Base-by-base conservation (phyloP, 2,888 invertebrate genomes). In the Pandemis cinnamomeana region DNA sequence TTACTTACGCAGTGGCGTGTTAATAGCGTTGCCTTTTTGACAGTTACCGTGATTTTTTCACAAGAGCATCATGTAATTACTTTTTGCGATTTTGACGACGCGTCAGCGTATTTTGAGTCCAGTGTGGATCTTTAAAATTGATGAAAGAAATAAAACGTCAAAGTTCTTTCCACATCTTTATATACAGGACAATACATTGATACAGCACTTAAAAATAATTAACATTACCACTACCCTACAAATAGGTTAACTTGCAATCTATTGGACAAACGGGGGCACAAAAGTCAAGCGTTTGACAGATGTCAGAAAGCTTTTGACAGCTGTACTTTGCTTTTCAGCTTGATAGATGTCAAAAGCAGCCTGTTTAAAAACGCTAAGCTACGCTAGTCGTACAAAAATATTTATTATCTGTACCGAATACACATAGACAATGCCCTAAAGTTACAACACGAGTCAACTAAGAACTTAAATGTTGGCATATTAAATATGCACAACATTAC, bases 121-220 rank as follows among this genome's bases (percentile, higher is more conserved):
- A 13, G 51, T 5, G n/a, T n/a, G 51, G 8, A 20, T 53, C 7
- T 8, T 4, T 55, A 55, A 20, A 5, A 36, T 41, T 3, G 10
- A 1, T 10, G n/a, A 74, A 72, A 72, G 80, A 80, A 82, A 80
- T 82, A 82, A 82, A 77, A 71, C 41, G 44, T 71, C 74, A 71
- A 41, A 62, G 78, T 79, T 78, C 78, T 82, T 87, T 89, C 81
- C 90, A 90, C 87, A 82, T 91, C 80, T 92, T 92, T 93, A 92
- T 93, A 92, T 91, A 92, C 91, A 91, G 80, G 85, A 89, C 85
- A 87, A 77, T 86, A 88, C 87, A 89, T 83, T 79, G 83, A 86
- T 86, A 87, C 78, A 84, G 78, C 79, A 83, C 92, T 92, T 93
- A 93, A 82, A 93, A 93, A 89, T 92, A 93, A 91, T 87, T 91